These are phyloP conservation scores for Drosophila lacteicornis DNA, from an alignment of 1,140 invertebrate genomes.

Conservation along the genomic window DNA sequence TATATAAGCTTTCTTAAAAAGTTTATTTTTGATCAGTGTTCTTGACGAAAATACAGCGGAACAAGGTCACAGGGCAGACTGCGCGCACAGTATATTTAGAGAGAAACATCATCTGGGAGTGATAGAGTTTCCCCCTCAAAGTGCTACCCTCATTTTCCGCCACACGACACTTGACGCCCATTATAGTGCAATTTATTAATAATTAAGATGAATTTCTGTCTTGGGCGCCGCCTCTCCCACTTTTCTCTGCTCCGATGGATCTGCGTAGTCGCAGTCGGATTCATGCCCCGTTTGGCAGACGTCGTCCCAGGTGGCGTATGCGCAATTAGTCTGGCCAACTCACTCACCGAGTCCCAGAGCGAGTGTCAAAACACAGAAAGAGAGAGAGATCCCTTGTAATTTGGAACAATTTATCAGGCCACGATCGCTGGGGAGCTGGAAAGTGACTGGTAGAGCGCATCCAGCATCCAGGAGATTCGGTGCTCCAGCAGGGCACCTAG, in stretches of 20 bases:
- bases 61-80: constrained; percentile 38
- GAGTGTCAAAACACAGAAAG: constrained; percentile 29
- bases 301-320: constrained; percentile 40
- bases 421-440: constrained; percentile 20
- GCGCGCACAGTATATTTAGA: not conserved
- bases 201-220: constrained; percentile 58
- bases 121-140: constrained; percentile 8
- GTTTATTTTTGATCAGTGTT: not conserved
- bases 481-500: constrained; percentile 28
- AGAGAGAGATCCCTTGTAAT: constrained; percentile 37
- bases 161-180: constrained; percentile 50
- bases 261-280: constrained; percentile 16
- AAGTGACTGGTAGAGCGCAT: too few species aligned
- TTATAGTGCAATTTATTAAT: constrained; percentile 57
- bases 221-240: constrained; percentile 10
- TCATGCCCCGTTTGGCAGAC: constrained; percentile 57
- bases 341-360: constrained; percentile 7
- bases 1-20: not conserved
- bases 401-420: constrained; percentile 41
- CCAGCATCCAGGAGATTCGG: constrained; percentile 14
- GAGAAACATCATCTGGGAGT: constrained; percentile 8
- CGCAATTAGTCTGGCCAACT: constrained; percentile 33
- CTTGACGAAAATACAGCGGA: constrained; percentile 33
- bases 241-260: constrained; percentile 41
- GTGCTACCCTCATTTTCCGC: constrained; percentile 47